A percentile compares a stretch with the other conserved stretches of the same genome.
Evolutionary conservation across 2,888 invertebrate species (phyloP).

Genomic region (Thymelicus lineola): DNA sequence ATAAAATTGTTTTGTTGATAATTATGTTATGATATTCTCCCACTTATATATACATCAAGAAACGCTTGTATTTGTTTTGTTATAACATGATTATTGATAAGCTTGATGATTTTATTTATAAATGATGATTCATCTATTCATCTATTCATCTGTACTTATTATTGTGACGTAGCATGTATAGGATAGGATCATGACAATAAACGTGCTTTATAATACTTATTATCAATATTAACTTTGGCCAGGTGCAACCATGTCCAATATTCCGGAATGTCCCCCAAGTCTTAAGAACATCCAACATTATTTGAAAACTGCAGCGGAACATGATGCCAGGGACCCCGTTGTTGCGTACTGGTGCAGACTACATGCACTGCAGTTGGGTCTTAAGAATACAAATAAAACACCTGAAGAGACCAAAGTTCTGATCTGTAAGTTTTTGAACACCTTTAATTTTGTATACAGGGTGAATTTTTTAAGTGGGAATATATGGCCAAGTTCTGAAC

Average conservation of each 20-base stretch:
- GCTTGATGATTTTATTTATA: not conserved
- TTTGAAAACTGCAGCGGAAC: slow-evolving; percentile 95
- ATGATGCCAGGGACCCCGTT: slow-evolving; percentile 95
- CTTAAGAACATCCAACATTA: slow-evolving; percentile 95
- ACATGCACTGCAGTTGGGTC: slow-evolving; percentile 94
- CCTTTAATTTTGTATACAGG: too few species aligned
- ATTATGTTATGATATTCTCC: too few species aligned
- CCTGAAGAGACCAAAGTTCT: slow-evolving; percentile 94
- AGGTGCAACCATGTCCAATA: slow-evolving; percentile 54
- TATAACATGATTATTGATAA: not conserved
- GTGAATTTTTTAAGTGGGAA: too few species aligned
- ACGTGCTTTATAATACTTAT: not conserved
- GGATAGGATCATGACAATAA: not conserved
- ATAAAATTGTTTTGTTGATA: too few species aligned
- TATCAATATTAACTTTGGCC: not conserved
- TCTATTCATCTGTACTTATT: not conserved
- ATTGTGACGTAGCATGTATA: not conserved
- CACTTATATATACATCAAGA: too few species aligned
- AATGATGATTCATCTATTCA: not conserved
- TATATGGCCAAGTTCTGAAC: too few species aligned
- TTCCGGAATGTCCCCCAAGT: slow-evolving; percentile 90
- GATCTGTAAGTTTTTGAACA: slow-evolving; percentile 71
- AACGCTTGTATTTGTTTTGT: too few species aligned
- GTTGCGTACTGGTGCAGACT: slow-evolving; percentile 97
- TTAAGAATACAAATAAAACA: slow-evolving; percentile 92